Conservation (phyloP, 2,797 vertebrate species). For the Ataeniobius toweri region DNA sequence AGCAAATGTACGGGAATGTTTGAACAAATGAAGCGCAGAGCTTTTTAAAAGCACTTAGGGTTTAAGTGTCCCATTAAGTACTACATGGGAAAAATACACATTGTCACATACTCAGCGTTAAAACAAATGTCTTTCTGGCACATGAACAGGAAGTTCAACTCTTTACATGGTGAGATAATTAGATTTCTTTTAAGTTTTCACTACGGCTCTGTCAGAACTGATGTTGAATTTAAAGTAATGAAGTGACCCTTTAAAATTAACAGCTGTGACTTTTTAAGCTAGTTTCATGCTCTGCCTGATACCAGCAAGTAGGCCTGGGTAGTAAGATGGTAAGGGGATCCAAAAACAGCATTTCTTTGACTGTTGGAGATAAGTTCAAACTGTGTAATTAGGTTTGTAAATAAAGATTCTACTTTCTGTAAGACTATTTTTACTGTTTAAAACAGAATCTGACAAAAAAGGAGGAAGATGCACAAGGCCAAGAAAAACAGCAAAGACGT, state of each 20-base stretch:
- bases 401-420: not conserved
- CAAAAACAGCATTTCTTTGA: not conserved
- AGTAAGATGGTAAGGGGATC: not conserved
- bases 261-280: not conserved
- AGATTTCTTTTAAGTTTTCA: not conserved
- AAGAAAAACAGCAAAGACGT: not conserved
- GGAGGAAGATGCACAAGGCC: not conserved
- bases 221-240: not conserved
- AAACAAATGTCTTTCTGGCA: conserved; percentile 57
- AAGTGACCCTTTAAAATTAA: not conserved
- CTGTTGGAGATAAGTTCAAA: not conserved
- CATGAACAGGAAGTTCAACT: not conserved
- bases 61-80: conserved; percentile 55
- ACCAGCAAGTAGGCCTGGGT: not conserved
- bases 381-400: not conserved
- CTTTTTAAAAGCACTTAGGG: conserved; percentile 55
- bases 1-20: conserved; percentile 59
- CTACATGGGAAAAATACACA: conserved; percentile 66
- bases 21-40: conserved; percentile 44
- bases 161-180: conserved; percentile 13
- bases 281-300: not conserved
- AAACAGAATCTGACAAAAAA: not conserved
- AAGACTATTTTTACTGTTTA: not conserved
- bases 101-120: conserved; percentile 37
- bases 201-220: not conserved